Base-by-base conservation (phyloP, 2,797 vertebrate genomes). In the Parauchenoglanis punctatus region DNA sequence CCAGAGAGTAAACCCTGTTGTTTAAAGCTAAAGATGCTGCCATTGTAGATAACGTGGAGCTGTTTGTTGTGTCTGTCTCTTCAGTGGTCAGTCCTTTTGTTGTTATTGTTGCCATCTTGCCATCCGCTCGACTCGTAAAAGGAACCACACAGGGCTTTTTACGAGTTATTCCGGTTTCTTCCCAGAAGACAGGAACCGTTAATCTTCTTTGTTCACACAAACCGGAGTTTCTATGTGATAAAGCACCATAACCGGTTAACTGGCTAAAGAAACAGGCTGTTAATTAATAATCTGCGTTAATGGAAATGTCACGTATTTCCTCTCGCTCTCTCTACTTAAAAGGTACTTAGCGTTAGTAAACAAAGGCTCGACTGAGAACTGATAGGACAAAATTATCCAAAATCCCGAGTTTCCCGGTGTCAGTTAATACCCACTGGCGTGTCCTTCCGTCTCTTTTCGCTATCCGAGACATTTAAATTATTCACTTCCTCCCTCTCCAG, bases 1-100 rank as follows among this genome's bases (percentile, higher is more conserved):
- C 97, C 12, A 97, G 95, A 35, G 93, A 87, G 85, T 94, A 97
- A 5, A 75, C 93, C 93, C 88, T 92, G 81, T 8, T 92, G 4
- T 73, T 89, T 1, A 84, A 84, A 4, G 92, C 80, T 18, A 83
- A 87, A 68, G 91, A 81, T 52, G 92, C 90, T 52, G 92, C 94
- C 52, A 91, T 94, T 4, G 88, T 88, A 0, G 91, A 75, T 23
- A 90, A 54, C 23, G 91, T 75, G 46, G 92, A 82, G 88, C 92
- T 61, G 89, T 92, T 70, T 31, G 85, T 87, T n/a, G 85, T 87
- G 78, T 88, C 83, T 70, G 91, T 89, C 52, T 91, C 81, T 77
- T 95, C 95, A 58, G 83, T 91, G 92, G 89, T 91, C 56, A 90
- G 78, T 59, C 90, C 92, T 92, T 93, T 96, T 52, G 10, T 58